These are phyloP conservation scores for Antheraea yamamai DNA, from an alignment of 2,888 invertebrate genomes.

Conservation along the genomic window DNA sequence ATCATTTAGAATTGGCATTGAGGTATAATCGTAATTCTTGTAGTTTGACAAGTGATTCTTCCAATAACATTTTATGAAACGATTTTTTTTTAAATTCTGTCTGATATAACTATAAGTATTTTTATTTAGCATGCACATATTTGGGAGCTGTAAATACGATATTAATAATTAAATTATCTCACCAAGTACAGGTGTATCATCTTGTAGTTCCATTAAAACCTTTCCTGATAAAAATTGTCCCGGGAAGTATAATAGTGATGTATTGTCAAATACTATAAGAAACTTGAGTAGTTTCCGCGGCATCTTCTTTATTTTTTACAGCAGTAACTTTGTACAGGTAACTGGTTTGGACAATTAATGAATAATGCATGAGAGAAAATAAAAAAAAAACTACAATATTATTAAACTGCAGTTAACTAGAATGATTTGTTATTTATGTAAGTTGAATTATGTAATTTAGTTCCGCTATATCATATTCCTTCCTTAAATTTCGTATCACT, in stretches of 20 bases:
- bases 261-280: constrained; percentile 96
- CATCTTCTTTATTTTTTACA: constrained; percentile 74
- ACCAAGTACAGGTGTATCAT: constrained; percentile 95
- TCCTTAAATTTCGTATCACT: neutral
- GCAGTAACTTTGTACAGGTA: neutral
- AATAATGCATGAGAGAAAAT: constrained; percentile 8
- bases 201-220: constrained; percentile 95
- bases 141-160: neutral
- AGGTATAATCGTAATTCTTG: too few species aligned
- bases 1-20: too few species aligned
- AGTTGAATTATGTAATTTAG: constrained; percentile 38
- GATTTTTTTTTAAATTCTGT: too few species aligned
- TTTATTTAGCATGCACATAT: neutral
- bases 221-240: constrained; percentile 96
- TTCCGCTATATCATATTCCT: constrained; percentile 23
- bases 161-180: constrained; percentile 47
- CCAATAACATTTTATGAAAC: too few species aligned
- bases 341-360: constrained; percentile 1
- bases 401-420: constrained; percentile 22
- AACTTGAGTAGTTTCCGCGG: constrained; percentile 95
- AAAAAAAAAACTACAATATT: constrained; percentile 11
- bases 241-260: constrained; percentile 95
- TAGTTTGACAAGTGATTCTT: too few species aligned
- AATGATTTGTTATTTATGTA: constrained; percentile 32
- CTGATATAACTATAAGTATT: neutral